These are phyloP conservation scores for Chelonus formosanus DNA, from an alignment of 2,888 invertebrate genomes.

Conservation along the genomic window DNA sequence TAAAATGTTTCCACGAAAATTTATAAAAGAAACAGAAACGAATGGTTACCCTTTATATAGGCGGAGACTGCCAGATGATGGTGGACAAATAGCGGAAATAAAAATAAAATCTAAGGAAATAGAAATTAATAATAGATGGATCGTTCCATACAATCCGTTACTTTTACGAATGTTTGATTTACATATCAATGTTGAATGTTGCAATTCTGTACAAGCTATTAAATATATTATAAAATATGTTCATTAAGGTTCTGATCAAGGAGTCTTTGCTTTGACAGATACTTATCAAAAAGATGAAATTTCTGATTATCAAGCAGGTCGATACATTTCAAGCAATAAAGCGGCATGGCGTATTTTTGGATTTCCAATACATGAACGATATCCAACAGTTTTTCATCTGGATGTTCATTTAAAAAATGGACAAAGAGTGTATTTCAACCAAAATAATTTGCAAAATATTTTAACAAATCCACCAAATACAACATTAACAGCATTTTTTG, in stretches of 20 bases:
- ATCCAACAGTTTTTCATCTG: conserved; percentile 45
- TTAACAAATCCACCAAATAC: conserved; percentile 26
- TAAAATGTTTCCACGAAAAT: conserved; percentile 49
- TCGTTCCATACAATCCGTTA: conserved; percentile 44
- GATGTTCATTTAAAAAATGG: conserved; percentile 48
- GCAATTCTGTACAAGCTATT: conserved; percentile 53
- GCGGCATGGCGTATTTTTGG: conserved; percentile 46
- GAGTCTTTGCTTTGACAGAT: conserved; percentile 34
- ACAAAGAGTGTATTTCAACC: conserved; percentile 41
- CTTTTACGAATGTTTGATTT: conserved; percentile 45
- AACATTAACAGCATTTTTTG: conserved; percentile 34
- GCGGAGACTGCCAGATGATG: background rate
- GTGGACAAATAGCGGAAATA: background rate
- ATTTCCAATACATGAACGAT: conserved; percentile 48
- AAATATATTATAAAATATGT: conserved; percentile 55
- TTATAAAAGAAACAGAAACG: background rate
- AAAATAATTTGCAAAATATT: no score
- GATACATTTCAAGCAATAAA: conserved; percentile 44
- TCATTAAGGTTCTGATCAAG: conserved; percentile 48
- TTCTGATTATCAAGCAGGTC: conserved; percentile 45
- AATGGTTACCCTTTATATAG: conserved; percentile 14
- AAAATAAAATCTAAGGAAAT: background rate
- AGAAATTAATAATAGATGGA: conserved; percentile 41
- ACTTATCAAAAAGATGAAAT: conserved; percentile 45
- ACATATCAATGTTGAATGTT: conserved; percentile 61